Conservation (phyloP, 2,888 invertebrate species). For the Eurytoma californica region DNA sequence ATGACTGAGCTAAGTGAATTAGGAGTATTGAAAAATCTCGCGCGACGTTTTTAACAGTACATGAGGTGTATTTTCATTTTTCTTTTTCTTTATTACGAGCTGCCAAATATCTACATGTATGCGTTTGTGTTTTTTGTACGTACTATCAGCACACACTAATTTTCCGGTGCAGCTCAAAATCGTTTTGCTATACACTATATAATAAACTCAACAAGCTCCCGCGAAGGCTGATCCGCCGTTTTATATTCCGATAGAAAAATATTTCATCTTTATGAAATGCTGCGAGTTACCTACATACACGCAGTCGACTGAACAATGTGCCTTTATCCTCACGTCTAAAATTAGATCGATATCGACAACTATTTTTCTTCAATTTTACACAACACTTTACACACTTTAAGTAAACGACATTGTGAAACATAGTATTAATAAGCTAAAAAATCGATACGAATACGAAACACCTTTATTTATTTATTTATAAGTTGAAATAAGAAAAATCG, state of each 20-base stretch:
- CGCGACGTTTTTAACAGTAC: conserved; percentile 18
- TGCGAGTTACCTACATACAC: conserved; percentile 25
- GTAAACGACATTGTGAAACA: not conserved
- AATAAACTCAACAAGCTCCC: conserved; percentile 54
- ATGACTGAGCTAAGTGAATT: not conserved
- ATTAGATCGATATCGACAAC: not conserved
- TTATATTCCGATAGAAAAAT: conserved; percentile 54
- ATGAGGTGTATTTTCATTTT: conserved; percentile 17
- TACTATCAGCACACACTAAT: conserved; percentile 45
- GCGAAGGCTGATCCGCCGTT: conserved; percentile 53
- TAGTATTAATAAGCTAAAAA: not conserved
- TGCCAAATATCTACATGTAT: conserved; percentile 43
- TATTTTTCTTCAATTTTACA: conserved; percentile 1
- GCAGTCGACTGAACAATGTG: conserved; percentile 12
- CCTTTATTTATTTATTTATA: no score
- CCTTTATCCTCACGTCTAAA: conserved; percentile 2
- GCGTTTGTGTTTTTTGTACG: conserved; percentile 45
- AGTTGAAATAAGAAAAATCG: conserved; percentile 35
- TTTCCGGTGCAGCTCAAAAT: conserved; percentile 46
- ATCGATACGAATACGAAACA: no score
- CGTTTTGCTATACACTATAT: conserved; percentile 45
- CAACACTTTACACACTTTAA: not conserved
- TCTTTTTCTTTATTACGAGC: conserved; percentile 17
- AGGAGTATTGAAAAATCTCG: conserved; percentile 33
- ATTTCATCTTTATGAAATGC: conserved; percentile 46